Evolutionary conservation across 2,797 vertebrate genomes (phyloP).

Genomic region (Pipistrellus pipistrellus): DNA sequence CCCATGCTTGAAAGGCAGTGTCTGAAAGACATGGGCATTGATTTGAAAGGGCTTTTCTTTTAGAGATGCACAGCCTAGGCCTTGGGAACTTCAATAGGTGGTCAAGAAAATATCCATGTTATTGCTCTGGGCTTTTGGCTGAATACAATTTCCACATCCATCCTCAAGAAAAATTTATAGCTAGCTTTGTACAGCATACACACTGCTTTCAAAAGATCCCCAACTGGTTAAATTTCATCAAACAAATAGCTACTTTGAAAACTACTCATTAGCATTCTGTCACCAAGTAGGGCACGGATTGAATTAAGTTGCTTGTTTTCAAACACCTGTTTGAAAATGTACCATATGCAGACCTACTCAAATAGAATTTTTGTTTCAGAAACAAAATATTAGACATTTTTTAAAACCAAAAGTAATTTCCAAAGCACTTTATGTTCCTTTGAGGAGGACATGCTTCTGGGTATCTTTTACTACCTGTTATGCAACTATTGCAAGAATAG

Average conservation of each 20-base stretch:
- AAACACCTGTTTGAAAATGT: constrained; percentile 73
- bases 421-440: constrained; percentile 56
- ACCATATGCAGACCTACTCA: constrained; percentile 16
- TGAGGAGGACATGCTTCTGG: constrained; percentile 66
- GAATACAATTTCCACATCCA: constrained; percentile 78
- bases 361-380: constrained; percentile 44
- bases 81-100: constrained; percentile 76
- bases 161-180: constrained; percentile 82
- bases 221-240: constrained; percentile 76
- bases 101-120: constrained; percentile 73
- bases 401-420: constrained; percentile 50
- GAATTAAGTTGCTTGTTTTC: constrained; percentile 74
- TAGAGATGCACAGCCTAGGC: constrained; percentile 60
- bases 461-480: constrained; percentile 76
- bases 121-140: constrained; percentile 68
- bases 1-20: constrained; percentile 36
- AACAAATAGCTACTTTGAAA: constrained; percentile 78
- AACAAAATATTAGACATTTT: constrained; percentile 21
- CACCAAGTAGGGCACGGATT: constrained; percentile 38
- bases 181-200: constrained; percentile 68
- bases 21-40: constrained; percentile 68
- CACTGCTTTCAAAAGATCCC: constrained; percentile 72
- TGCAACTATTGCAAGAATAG: constrained; percentile 66
- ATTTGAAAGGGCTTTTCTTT: constrained; percentile 47
- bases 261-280: constrained; percentile 75